phyloP scores from a whole-genome alignment of 2,113 vertebrate species.

The Hippopotamus amphibius region DNA sequence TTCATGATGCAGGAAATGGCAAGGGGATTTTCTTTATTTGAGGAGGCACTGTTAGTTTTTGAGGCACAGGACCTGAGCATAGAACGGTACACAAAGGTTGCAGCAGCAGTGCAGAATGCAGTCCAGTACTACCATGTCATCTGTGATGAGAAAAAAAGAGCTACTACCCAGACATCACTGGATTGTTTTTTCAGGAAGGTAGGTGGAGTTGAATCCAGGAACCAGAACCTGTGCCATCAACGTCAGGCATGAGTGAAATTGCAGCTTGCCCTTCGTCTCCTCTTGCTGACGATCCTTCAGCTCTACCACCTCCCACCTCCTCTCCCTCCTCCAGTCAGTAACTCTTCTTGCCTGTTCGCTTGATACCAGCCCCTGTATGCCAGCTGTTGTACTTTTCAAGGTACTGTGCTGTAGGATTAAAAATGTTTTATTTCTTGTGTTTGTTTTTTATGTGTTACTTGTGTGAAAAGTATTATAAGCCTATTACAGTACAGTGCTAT shows the following conservation, averaged over 20 bases:
- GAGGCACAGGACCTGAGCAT: neutral
- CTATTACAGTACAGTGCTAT: neutral
- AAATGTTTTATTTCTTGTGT: neutral
- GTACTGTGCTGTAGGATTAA: neutral
- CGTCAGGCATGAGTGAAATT: neutral
- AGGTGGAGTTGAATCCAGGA: neutral
- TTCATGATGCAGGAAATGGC: neutral
- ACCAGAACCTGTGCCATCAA: neutral
- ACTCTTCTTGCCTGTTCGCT: neutral
- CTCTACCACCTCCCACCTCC: neutral
- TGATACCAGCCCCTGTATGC: neutral
- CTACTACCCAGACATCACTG: neutral
- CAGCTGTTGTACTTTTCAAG: neutral
- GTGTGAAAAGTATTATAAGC: neutral
- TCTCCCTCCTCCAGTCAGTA: neutral
- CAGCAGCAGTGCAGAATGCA: neutral
- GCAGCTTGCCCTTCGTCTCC: neutral
- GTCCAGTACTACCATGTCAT: neutral
- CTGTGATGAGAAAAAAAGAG: neutral
- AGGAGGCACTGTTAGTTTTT: neutral
- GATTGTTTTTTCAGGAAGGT: neutral
- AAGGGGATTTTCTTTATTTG: neutral
- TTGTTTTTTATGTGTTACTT: neutral
- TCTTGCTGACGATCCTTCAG: neutral
- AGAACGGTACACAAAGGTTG: neutral